Percentiles rank a stretch among this genome's conserved stretches.
phyloP scores from a whole-genome alignment of 2,113 vertebrate genomes.

The Nycticorax nycticorax region DNA sequence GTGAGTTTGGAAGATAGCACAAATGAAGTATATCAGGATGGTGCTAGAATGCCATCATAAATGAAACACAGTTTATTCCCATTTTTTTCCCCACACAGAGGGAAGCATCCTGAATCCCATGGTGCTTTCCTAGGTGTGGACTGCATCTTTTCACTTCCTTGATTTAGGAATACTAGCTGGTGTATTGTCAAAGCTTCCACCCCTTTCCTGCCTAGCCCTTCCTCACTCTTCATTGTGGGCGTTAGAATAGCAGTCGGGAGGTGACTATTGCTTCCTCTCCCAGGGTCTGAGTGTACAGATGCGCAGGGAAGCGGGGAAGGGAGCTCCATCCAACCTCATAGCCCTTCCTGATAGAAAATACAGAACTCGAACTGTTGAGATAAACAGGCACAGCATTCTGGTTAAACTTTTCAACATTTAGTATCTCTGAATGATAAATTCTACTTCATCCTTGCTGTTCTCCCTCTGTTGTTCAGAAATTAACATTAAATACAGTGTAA shows the following conservation, averaged over 20 bases:
- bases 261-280: not conserved
- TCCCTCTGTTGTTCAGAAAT: not conserved
- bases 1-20: not conserved
- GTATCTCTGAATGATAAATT: not conserved
- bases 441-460: not conserved
- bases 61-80: not conserved
- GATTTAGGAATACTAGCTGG: not conserved
- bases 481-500: not conserved
- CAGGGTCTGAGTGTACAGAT: not conserved
- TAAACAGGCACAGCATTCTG: not conserved
- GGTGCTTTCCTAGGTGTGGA: not conserved
- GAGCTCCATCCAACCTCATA: not conserved
- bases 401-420: not conserved
- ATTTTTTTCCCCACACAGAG: not conserved
- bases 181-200: not conserved
- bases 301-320: not conserved
- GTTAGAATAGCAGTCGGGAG: not conserved
- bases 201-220: not conserved
- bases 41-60: not conserved
- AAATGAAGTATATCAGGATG: not conserved
- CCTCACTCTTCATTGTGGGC: accelerated
- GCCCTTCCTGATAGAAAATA: not conserved
- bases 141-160: not conserved
- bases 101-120: not conserved
- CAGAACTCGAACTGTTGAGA: not conserved